These are phyloP conservation scores for Hystrix brachyura DNA, from an alignment of 2,113 vertebrate genomes.

Conservation along the genomic window DNA sequence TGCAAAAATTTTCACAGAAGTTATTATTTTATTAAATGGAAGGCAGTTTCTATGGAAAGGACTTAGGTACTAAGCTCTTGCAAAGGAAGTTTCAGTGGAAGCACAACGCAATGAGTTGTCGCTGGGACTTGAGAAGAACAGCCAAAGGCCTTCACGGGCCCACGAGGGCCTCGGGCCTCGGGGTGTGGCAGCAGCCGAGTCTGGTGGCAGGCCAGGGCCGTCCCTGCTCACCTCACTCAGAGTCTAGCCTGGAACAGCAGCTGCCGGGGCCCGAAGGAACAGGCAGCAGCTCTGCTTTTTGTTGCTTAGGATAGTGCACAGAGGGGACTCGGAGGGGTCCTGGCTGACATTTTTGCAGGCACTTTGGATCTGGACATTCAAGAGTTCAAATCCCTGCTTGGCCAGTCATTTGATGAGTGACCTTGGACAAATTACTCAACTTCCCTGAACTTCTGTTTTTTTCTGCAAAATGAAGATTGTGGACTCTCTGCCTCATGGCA, in stretches of 20 bases:
- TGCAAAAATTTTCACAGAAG: background rate
- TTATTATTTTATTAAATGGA: background rate
- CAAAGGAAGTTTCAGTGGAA: background rate
- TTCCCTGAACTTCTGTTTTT: conserved; percentile 1
- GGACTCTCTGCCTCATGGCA: background rate
- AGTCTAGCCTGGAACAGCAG: background rate
- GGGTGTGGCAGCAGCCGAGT: background rate
- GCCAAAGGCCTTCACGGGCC: background rate
- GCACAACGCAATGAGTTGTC: background rate
- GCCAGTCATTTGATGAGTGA: background rate
- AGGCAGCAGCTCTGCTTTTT: background rate
- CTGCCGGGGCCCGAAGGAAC: background rate
- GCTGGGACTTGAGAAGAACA: background rate
- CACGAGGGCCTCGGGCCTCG: background rate
- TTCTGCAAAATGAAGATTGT: background rate
- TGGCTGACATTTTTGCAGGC: background rate
- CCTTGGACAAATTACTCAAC: background rate
- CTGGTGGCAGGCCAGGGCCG: too few species aligned
- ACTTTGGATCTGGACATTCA: background rate
- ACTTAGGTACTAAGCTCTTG: background rate
- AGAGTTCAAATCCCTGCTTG: background rate
- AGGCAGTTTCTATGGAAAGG: background rate
- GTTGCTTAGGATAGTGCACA: background rate
- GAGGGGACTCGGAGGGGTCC: background rate
- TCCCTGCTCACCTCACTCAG: background rate